Evolutionary conservation across 30 jellyfish, hydroid and myxozoan genomes (phyloP).

Genomic region (Aurelia aurita complex sp. Pacific): DNA sequence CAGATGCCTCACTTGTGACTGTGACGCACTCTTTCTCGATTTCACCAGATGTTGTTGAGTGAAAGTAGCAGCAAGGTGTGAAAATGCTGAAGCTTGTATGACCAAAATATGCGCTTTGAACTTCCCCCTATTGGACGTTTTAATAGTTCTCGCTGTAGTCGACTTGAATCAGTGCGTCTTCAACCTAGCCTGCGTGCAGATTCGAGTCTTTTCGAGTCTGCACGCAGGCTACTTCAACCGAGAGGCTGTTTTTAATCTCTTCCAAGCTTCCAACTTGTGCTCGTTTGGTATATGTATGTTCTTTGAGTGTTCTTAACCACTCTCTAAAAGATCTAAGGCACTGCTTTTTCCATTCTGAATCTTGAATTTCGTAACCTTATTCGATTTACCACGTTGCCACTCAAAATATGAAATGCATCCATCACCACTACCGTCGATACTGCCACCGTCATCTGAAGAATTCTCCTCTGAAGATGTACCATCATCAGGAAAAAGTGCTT

Average conservation of each 20-base stretch:
- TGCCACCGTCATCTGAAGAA: constrained; percentile 15
- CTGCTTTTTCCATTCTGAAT: too few species aligned
- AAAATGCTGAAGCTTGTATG: constrained; percentile 1
- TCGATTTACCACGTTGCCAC: constrained; percentile 25
- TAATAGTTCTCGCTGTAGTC: constrained; percentile 43
- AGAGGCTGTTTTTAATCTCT: constrained; percentile 3
- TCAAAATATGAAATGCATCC: constrained; percentile 10
- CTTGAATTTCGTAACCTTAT: constrained; percentile 11
- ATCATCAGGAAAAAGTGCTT: too few species aligned
- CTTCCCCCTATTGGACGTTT: constrained; percentile 30
- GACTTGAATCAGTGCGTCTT: constrained; percentile 33
- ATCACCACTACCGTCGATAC: not conserved
- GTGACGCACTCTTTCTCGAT: not conserved
- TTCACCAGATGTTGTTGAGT: not conserved
- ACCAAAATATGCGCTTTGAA: constrained; percentile 56
- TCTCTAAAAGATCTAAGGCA: constrained; percentile 17
- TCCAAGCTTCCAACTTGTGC: constrained; percentile 12
- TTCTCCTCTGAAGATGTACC: not conserved
- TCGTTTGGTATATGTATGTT: constrained; percentile 47
- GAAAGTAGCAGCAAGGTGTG: not conserved
- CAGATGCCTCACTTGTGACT: constrained; percentile 27
- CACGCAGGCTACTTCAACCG: too few species aligned
- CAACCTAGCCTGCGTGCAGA: not conserved
- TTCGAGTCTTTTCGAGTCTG: too few species aligned
- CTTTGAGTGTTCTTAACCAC: not conserved